Conservation (phyloP, 2,888 invertebrate genomes). For the Sisyra terminalis region DNA sequence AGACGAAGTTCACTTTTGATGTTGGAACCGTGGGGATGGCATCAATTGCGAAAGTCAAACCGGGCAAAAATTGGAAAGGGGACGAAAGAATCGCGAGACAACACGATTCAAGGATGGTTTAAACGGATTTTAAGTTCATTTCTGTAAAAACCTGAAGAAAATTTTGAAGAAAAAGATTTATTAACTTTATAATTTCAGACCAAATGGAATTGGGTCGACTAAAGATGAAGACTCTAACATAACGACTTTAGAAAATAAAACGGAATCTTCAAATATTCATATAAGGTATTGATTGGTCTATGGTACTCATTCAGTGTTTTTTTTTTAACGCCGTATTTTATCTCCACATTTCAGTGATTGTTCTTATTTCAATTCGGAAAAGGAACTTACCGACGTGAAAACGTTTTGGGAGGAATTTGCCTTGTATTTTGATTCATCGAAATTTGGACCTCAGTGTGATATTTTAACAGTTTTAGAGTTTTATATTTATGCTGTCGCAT, state of each 20-base stretch:
- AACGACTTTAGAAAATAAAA: slow-evolving; percentile 14
- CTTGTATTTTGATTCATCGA: slow-evolving; percentile 17
- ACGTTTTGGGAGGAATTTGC: slow-evolving; percentile 33
- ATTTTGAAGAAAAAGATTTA: background rate
- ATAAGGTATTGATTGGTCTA: background rate
- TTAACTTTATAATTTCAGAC: slow-evolving; percentile 9
- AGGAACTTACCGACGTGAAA: slow-evolving; percentile 45
- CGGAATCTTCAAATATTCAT: slow-evolving; percentile 2
- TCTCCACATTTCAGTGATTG: too few species aligned
- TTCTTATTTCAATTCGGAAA: slow-evolving; percentile 45
- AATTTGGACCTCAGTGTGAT: slow-evolving; percentile 36
- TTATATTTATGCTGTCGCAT: slow-evolving; percentile 36
- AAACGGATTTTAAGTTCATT: slow-evolving; percentile 42
- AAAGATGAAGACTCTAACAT: slow-evolving; percentile 13
- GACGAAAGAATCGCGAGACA: slow-evolving; percentile 28
- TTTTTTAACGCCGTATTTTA: background rate
- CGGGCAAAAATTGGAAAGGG: slow-evolving; percentile 18
- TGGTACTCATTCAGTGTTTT: too few species aligned
- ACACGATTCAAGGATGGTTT: slow-evolving; percentile 49
- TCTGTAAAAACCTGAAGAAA: background rate
- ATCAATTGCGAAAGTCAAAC: slow-evolving; percentile 37
- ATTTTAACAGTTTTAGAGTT: slow-evolving; percentile 42
- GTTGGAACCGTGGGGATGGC: slow-evolving; percentile 66
- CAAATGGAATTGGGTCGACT: slow-evolving; percentile 7
- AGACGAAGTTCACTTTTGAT: slow-evolving; percentile 55